These are phyloP conservation scores for Chiroxiphia lanceolata DNA, from an alignment of 2,797 vertebrate genomes.

Conservation along the genomic window DNA sequence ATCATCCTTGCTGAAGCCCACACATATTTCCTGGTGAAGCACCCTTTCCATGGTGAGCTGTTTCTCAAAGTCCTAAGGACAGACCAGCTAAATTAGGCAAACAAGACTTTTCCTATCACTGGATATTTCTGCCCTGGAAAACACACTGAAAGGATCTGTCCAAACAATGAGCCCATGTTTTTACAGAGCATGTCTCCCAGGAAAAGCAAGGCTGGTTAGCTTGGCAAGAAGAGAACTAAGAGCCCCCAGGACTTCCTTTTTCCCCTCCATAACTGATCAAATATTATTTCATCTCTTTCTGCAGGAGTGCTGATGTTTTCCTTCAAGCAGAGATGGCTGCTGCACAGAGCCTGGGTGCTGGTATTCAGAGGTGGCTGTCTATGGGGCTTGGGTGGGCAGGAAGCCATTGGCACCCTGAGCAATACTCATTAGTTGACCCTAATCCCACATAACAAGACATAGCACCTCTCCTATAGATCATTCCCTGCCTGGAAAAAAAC, in stretches of 20 bases:
- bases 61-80: not conserved
- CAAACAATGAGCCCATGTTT: not conserved
- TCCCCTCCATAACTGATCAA: not conserved
- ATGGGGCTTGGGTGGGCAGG: not conserved
- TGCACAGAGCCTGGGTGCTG: accelerated
- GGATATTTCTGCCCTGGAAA: not conserved
- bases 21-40: not conserved
- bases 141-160: not conserved
- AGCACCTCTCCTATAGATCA: not conserved
- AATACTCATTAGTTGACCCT: not conserved
- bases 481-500: not conserved
- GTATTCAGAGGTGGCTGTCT: not conserved
- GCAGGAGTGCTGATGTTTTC: not conserved
- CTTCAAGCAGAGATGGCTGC: not conserved
- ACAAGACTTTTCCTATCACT: not conserved
- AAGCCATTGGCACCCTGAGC: not conserved
- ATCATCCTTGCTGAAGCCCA: not conserved
- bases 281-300: not conserved
- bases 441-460: not conserved
- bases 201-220: not conserved
- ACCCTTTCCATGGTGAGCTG: not conserved
- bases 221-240: not conserved
- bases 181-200: not conserved
- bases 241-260: not conserved
- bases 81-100: not conserved